A percentile compares a stretch with the other conserved stretches of the same genome.
Conservation (phyloP, 1,140 invertebrate species). For the Nebria ingens region DNA sequence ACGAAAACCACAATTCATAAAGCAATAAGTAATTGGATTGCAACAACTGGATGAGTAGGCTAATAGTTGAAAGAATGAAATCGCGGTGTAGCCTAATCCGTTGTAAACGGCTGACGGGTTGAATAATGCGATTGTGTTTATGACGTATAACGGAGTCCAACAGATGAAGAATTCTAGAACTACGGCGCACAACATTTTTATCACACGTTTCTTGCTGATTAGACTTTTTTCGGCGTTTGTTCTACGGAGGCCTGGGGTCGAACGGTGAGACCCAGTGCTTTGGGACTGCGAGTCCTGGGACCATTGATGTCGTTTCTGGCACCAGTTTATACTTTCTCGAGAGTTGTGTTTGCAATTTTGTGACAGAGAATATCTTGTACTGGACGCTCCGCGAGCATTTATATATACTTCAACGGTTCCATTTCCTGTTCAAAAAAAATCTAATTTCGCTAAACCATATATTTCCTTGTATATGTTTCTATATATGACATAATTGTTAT, state of each 20-base stretch:
- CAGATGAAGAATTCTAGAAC: conserved; percentile 67
- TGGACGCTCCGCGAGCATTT: background rate
- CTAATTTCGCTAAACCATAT: no score
- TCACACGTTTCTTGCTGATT: conserved; percentile 38
- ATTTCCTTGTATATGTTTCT: no score
- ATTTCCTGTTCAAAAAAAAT: no score
- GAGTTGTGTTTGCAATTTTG: background rate
- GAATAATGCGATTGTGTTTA: conserved; percentile 53
- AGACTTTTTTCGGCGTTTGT: conserved; percentile 39
- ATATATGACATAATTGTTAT: no score
- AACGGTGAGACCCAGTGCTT: background rate
- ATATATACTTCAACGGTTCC: conserved; percentile 1
- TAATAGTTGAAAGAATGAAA: conserved; percentile 50
- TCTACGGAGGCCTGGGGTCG: conserved; percentile 20
- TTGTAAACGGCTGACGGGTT: conserved; percentile 41
- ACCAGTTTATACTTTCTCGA: background rate
- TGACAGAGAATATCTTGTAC: background rate
- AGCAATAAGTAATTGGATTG: conserved; percentile 68
- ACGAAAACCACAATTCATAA: conserved; percentile 62
- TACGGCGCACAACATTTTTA: conserved; percentile 48
- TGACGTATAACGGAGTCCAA: conserved; percentile 60
- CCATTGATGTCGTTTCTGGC: background rate
- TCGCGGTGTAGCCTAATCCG: conserved; percentile 39
- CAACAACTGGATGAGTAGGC: conserved; percentile 59
- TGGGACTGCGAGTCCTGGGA: background rate